phyloP scores from a whole-genome alignment of 2,113 vertebrate genomes.

The Pardalotus punctatus region DNA sequence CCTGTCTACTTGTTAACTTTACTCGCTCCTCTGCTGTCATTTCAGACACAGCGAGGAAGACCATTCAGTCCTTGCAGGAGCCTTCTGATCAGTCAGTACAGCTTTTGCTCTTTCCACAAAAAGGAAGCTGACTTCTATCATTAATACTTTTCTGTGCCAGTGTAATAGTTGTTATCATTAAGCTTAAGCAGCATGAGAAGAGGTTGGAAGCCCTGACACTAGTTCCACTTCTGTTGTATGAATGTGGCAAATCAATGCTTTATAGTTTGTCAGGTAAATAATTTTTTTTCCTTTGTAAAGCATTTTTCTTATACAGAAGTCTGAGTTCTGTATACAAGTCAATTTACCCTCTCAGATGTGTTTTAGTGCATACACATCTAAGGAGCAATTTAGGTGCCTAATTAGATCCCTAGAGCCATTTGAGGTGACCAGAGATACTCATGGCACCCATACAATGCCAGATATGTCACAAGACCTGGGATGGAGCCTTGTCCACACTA shows the following conservation, averaged over 20 bases:
- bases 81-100: neutral
- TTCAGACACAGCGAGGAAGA: neutral
- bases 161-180: neutral
- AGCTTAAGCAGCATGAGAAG: neutral
- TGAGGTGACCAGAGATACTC: neutral
- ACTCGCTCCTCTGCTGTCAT: neutral
- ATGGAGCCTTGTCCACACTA: rapidly evolving
- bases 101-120: neutral
- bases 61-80: neutral
- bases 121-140: neutral
- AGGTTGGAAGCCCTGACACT: neutral
- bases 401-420: neutral
- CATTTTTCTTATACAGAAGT: neutral
- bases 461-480: neutral
- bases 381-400: neutral
- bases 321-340: neutral
- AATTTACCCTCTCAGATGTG: neutral
- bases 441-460: neutral
- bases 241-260: neutral
- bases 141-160: neutral
- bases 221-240: neutral
- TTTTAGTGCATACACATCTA: neutral
- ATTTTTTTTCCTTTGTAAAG: neutral
- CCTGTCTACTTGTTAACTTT: neutral
- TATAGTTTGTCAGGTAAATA: neutral